A percentile compares a stretch with the other conserved stretches of the same genome.
phyloP scores from a whole-genome alignment of 2,888 invertebrate genomes.

The Sicus ferrugineus region DNA sequence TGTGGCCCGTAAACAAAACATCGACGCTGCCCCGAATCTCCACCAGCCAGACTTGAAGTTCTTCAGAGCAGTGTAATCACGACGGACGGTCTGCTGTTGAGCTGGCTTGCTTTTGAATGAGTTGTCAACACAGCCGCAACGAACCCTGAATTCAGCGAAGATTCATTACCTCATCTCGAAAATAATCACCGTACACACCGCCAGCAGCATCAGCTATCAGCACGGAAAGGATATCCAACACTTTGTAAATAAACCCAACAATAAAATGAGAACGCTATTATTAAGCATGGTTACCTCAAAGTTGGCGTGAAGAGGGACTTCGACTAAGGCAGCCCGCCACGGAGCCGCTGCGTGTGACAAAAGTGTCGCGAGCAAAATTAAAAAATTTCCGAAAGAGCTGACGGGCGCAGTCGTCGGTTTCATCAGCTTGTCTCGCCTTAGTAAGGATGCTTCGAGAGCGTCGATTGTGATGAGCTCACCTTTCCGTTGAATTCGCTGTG shows the following conservation, averaged over 20 bases:
- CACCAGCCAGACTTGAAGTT: too few species aligned
- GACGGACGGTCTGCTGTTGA: too few species aligned
- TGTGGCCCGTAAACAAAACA: too few species aligned
- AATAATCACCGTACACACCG: conserved; percentile 47
- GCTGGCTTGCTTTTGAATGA: neutral
- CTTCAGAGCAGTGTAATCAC: too few species aligned
- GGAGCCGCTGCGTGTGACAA: neutral
- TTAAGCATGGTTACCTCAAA: conserved; percentile 26
- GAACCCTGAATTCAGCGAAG: conserved; percentile 19
- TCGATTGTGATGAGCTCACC: conserved; percentile 27
- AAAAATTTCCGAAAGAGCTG: neutral
- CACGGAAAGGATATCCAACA: conserved; percentile 26
- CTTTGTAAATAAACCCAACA: conserved; percentile 40
- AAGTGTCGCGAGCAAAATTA: conserved; percentile 20
- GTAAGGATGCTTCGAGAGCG: conserved; percentile 1
- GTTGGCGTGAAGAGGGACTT: conserved; percentile 34
- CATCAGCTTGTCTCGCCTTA: neutral
- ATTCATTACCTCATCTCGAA: conserved; percentile 50
- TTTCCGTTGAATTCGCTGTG: conserved; percentile 24
- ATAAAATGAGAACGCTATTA: conserved; percentile 24
- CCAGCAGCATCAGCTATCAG: conserved; percentile 8
- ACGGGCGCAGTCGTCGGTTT: neutral
- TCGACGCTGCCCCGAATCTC: too few species aligned
- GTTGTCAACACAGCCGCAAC: conserved; percentile 30
- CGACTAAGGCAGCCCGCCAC: conserved; percentile 22